Base-by-base conservation (phyloP, 2,113 vertebrate species). In the Ariopsis seemanni region DNA sequence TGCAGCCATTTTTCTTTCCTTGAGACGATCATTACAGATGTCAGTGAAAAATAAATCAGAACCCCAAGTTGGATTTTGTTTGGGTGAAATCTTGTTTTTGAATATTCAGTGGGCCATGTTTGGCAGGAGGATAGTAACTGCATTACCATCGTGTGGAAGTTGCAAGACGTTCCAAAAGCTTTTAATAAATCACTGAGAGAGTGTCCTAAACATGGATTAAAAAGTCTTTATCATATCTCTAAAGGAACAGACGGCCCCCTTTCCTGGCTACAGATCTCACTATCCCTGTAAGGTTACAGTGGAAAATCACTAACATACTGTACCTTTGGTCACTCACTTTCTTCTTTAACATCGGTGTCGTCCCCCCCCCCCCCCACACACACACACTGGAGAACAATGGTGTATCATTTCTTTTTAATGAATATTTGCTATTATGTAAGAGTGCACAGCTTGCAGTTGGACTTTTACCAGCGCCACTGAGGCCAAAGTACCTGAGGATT, bases 401-500 rank as follows among this genome's bases (percentile, higher is more conserved):
- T 17, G 3, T 15, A 4, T 67, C 42, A 60, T 60, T 7, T 1
- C 20, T 18, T 22, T 20, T 57, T 12, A 20, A 50, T 42, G n/a
- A 55, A 8, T 67, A 25, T 63, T 72, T 85, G 48, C 75, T 86
- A 57, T 90, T 88, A 88, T 77, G 81, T 86, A 90, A 90, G 22
- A 55, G 30, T 79, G 55, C 69, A 30, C 48, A 74, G 58, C 72
- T 71, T 60, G 57, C 22, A 22, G 50, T 69, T 84, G 82, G 75
- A 84, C 87, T 84, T 90, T 81, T 67, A 86, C 58, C 57, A 77
- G 52, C 62, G n/a, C 17, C 71, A 48, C 30, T 78, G 80, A 89
- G 89, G 86, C 30, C 77, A 84, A 89, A 90, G 77, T 90, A 71
- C 80, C 60, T 48, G 22, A 89, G 74, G 86, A 89, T 90, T 91